Evolutionary conservation across 2,113 vertebrate species (phyloP), one percentile per base, ranked within the genome.

Genomic region (Oxyruncus cristatus): DNA sequence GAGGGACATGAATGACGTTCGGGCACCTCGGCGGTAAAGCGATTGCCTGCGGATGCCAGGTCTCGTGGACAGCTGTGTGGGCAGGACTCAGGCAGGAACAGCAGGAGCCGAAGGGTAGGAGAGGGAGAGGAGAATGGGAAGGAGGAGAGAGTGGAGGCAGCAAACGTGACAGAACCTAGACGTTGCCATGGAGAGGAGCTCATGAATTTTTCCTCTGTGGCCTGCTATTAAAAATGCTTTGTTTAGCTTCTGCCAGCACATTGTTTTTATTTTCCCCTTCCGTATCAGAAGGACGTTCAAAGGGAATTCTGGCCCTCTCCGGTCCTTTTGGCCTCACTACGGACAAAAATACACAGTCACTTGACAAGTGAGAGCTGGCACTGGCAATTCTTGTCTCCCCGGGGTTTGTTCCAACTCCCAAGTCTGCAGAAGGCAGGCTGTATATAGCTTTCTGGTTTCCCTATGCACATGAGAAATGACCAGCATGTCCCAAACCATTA

Each of bases 131-230:
- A 55, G 41, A 76, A 82, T 46, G 39, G 68, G 37, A 89, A 80
- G 61, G 70, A 77, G 66, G 47, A 73, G 70, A 85, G 67, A 77
- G 79, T 90, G 80, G 93, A 85, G 91, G 83, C 73, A 96, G 91
- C 23, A 85, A 94, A 93, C 2, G 39, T 93, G 83, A 96, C 89
- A 81, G 93, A 96, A 79, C 52, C 74, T 93, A 62, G 77, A 88
- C 91, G 92, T 96, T 95, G 82, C 93, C 92, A 95, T 89, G 93
- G 95, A 96, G 95, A 95, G 84, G 7, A 83, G 82, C 94, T 94
- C 67, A 70, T 74, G 76, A 91, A 63, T 95, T 91, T 90, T 95
- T 85, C 73, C 50, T 85, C 66, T 0, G 1, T 79, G 93, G 76
- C 61, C 93, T 75, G 76, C 71, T 92, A 92, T 97, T 95, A 91